Evolutionary conservation across 2,797 vertebrate genomes (phyloP).

Genomic region (Pangasius macronema): DNA sequence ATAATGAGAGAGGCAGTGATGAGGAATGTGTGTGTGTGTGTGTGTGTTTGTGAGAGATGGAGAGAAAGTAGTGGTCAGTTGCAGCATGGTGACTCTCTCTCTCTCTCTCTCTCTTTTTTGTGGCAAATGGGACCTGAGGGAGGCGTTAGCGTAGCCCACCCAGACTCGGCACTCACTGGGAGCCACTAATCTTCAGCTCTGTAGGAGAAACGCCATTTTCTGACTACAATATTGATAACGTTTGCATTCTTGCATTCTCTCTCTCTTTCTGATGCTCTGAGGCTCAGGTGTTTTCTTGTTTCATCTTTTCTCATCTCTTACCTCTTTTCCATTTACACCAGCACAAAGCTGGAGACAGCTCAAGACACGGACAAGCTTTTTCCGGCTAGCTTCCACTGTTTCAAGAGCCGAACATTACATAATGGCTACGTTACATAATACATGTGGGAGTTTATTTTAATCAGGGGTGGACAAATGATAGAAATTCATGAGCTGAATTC

Average conservation of each 20-base stretch:
- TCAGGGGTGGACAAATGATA: not conserved
- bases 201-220: constrained; percentile 34
- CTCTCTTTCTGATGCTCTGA: not conserved
- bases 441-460: not conserved
- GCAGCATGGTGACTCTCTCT: constrained; percentile 51
- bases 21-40: constrained; percentile 77
- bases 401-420: not conserved
- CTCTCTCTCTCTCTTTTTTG: constrained; percentile 18
- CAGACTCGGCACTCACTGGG: constrained; percentile 73
- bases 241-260: not conserved
- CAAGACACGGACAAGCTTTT: not conserved
- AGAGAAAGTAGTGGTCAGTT: not conserved
- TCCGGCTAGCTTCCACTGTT: not conserved
- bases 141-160: constrained; percentile 85
- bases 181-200: constrained; percentile 64
- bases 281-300: not conserved
- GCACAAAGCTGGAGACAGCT: not conserved
- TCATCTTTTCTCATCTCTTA: not conserved
- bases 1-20: constrained; percentile 83
- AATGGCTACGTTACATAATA: not conserved
- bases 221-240: not conserved
- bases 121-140: constrained; percentile 82
- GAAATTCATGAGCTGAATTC: not conserved
- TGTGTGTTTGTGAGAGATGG: constrained; percentile 22
- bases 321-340: not conserved